Conservation (phyloP, 2,888 invertebrate species). For the Himalopsyche kuldschensis region DNA sequence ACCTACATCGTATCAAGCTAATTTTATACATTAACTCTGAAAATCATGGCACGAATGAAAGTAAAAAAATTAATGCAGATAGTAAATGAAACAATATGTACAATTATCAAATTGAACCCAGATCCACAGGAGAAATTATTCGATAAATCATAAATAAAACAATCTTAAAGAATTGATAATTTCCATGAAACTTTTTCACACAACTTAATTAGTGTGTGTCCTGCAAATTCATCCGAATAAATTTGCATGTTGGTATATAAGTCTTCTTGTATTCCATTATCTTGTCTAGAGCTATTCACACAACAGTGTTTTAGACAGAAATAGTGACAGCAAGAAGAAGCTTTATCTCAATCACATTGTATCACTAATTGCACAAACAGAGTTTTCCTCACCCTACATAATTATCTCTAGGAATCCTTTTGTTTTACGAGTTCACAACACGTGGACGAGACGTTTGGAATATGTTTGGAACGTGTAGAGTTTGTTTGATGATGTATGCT, state of each 20-base stretch:
- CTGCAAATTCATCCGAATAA: too few relatives aligned
- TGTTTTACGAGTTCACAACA: not conserved
- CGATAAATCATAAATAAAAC: too few relatives aligned
- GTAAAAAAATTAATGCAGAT: too few relatives aligned
- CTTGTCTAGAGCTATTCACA: not conserved
- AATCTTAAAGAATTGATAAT: too few relatives aligned
- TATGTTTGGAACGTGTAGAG: not conserved
- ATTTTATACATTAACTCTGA: too few relatives aligned
- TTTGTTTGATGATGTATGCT: not conserved
- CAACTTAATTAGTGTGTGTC: too few relatives aligned
- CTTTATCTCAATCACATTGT: not conserved
- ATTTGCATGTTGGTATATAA: not conserved
- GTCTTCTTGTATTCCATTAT: not conserved
- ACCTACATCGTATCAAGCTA: too few relatives aligned
- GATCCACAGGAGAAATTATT: too few relatives aligned
- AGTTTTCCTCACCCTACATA: not conserved
- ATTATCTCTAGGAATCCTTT: not conserved
- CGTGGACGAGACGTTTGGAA: not conserved
- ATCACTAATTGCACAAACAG: not conserved
- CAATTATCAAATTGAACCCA: too few relatives aligned
- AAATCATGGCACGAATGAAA: too few relatives aligned
- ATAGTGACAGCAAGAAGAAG: not conserved
- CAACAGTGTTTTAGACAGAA: not conserved
- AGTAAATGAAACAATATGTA: too few relatives aligned
- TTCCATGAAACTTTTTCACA: too few relatives aligned